Evolutionary conservation across 2,113 vertebrate genomes (phyloP), one percentile per base, ranked within the genome.

Genomic region (Ammospiza caudacuta): DNA sequence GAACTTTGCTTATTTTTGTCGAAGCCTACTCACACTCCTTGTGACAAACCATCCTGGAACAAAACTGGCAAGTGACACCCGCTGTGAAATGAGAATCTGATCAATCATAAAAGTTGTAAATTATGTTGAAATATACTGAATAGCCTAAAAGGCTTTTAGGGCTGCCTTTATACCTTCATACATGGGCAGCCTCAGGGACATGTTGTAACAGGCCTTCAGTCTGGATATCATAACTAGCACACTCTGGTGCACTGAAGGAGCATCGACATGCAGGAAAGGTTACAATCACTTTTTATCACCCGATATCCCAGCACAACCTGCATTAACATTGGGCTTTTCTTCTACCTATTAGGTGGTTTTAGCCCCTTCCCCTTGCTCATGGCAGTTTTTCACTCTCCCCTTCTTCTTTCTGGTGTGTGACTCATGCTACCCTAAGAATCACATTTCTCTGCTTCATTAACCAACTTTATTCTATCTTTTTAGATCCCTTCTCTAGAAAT

Each of bases 391-490:
- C 1, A 1, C 16, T 76, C 52, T 55, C 39, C 51, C 74, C 49
- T 49, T 61, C 44, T 49, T 90, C 51, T 44, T 47, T 47, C 37
- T 54, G 19, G 20, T 28, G 13, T 31, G 44, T 82, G 88, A 82
- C 70, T 92, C 88, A 73, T 17, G 10, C 54, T 85, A 37, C 33
- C 27, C 59, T 49, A 80, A 64, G 31, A 91, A 90, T 41, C 37
- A 44, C 62, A 76, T 62, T 90, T 76, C 72, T 74, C 72, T 72
- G 72, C 67, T 95, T 85, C 70, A 85, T 83, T 87, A 90, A 86
- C 39, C 39, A 64, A 31, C 43, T 85, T 91, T 44, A 77, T 69
- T 35, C 41, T 39, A 29, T 47, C 55, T 70, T 24, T 90, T 86
- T 31, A 88, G 55, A 90, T 47, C 15, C 52, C 67, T 93, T 63